Base-by-base conservation (phyloP, 2,888 invertebrate genomes). In the Odontomyia ornata region DNA sequence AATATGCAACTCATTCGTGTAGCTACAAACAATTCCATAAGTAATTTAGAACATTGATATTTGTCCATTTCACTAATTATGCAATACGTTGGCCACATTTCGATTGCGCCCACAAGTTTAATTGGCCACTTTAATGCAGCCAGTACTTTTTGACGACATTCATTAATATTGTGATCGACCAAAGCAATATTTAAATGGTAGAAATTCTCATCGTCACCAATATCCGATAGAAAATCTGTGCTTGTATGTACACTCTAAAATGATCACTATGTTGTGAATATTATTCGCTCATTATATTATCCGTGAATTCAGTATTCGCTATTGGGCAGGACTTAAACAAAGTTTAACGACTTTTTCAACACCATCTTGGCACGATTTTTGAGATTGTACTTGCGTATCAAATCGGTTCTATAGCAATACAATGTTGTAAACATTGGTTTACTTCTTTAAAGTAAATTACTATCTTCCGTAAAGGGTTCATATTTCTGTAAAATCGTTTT, bases 241-340 rank as follows among this genome's bases (percentile, higher is more conserved):
- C 95, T 85, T 96, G 96, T 84, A 96, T 93, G 83, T 95, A 96
- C 57, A 96, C 95, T 88, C 95, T 95, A 84, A 96, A 96, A 84
- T 94, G 93, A 83, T 95, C 95, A 83, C 94, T 93, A 87, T 93
- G 94, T 82, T 91, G 90, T 81, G 92, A 90, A 76, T 92, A 91
- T n/a, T n/a, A n/a, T 80, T 93, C 92, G 82, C 92, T 90, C 91
- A 94, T 92, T 77, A 91, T 90, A 83, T 91, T 92, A 80, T 93
- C 92, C 77, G 93, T 91, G 83, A 91, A 91, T 72, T 73, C 73
- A 36, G 73, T 13, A 36, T 73, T 57, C 1, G 73, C 57, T 7
- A 57, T n/a, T 28, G 72, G 0, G 52, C 75, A 73, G 56, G 27
- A 56, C 52, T 57, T 25, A 60, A 90, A 82, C 94, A 88, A 85